Evolutionary conservation across 37 sponge, comb jelly and placozoan species (phyloP), one percentile per base, ranked within the genome.

Genomic region (Axinella damicornis): DNA sequence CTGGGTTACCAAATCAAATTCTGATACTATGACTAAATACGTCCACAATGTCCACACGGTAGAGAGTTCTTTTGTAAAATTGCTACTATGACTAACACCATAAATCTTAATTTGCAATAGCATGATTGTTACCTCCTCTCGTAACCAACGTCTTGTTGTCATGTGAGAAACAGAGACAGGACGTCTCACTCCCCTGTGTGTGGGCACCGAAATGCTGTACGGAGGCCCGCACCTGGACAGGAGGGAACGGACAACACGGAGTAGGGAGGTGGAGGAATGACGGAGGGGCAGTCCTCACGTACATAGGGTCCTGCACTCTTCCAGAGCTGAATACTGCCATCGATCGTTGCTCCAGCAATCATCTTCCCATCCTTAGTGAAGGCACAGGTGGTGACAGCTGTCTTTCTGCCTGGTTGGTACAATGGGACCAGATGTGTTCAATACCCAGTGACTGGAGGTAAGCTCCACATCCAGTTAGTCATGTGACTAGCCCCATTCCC

Each of bases 301-400:
- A 94, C 95, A 85, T 74, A 92, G 28, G 92, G 92, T 25, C 90
- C 84, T n/a, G 31, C 33, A 52, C 65, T 77, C 35, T 94, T 91
- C 95, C 95, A 94, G 15, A 94, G 46, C 73, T 91, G 89, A 38
- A 94, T 91, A 77, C 92, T 88, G 4, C 95, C 95, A 72, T 94
- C 92, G 5, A 35, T 12, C 76, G 79, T 53, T 22, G 90, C 94
- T 37, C 85, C 92, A 37, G 77, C 95, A 13, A 94, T 79, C 71
- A 86, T 56, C 71, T 83, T 86, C 19, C 97, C 94, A 81, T 94
- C 94, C 52, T 69, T 79, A 33, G 77, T 86, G 70, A 73, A 96
- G 30, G 86, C 39, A 41, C 92, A 91, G 1, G 97, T 78, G 30
- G 83, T 88, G 30, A 89, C 87, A 31, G 87, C 86, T 22, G 82